Base-by-base conservation (phyloP, 2,888 invertebrate species). In the Trachelus stipa region DNA sequence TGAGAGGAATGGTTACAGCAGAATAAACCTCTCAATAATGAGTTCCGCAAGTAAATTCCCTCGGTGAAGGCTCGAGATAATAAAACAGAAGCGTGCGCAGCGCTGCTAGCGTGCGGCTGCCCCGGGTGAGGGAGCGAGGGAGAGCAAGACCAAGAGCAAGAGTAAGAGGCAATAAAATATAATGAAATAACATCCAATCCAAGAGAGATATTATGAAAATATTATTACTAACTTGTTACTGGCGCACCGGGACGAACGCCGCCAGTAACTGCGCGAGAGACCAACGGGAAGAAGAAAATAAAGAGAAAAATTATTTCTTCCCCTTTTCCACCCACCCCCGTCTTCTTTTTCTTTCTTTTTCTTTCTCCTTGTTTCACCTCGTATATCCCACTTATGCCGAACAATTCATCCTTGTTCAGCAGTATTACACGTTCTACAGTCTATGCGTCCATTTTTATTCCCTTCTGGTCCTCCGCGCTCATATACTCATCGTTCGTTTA, bases 141-240 rank as follows among this genome's bases (percentile, higher is more conserved):
- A 33, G 33, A 33, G 33, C 31, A 31, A 31, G 33, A 3, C 3
- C 33, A 34, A 11, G 11, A 89, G 89, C 88, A 89, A 89, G 88
- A 88, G 87, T 87, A 86, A 86, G 86, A 85, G 87, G 88, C 88
- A 89, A 89, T 89, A 88, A 89, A 89, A 90, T 89, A 88, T 89
- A 90, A 89, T 90, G 89, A 89, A 90, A 89, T 89, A 89, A 90
- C 88, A 88, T 89, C 88, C 90, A 90, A 89, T 89, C 88, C 90
- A 86, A 85, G 87, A 86, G 89, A 88, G 90, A 89, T 89, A 90
- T 90, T 90, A 88, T 88, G 89, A 90, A 90, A 91, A 91, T 91
- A 91, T 91, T 91, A 90, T 90, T 90, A 88, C 90, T 90, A 91
- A 91, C 89, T 91, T 90, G 90, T 90, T 89, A 88, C 88, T 88